Evolutionary conservation across 2,797 vertebrate genomes (phyloP), one percentile per base, ranked within the genome.

Genomic region (Chelonia mydas): DNA sequence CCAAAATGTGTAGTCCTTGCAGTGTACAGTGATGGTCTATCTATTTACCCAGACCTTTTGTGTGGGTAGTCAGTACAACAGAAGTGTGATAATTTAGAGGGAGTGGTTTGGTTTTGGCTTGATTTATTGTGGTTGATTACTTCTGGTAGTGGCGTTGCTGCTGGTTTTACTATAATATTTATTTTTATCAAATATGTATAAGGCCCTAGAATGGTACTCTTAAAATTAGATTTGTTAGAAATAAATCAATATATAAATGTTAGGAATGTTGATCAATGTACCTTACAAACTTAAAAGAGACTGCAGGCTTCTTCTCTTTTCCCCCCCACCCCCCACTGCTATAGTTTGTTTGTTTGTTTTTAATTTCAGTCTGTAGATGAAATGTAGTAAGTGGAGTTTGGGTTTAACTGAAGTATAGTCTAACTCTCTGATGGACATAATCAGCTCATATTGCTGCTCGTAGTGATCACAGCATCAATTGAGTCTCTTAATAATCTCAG

Each of bases 221-320:
- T 76, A 27, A 15, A 76, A 47, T 76, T 47, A 47, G 45, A 47
- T 68, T 68, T 37, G 21, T 68, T 68, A 37, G n/a, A 37, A 68
- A 68, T 68, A 68, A 37, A n/a, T 65, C 61, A n/a, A 37, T 37
- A 37, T 45, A 13, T 41, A 25, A 47, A 74, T 47, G 27, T 47
- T 47, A 76, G 19, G 5, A 47, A 28, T 15, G 41, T 45, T 47
- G 41, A 47, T 45, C 74, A 47, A 4, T 47, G 27, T 47, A 76
- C 16, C 13, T 76, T 25, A 65, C 1, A 0, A 57, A 2, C 1
- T 31, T 0, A 0, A 84, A 54, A 77, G 91, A 86, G 85, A 80
- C 16, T 53, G 2, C 11, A 83, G 33, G 0, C 3, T 86, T 31
- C 7, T 37, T 81, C 49, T 31, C 54, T 16, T 11, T 55, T 76